These are phyloP conservation scores for Colletes gigas DNA, from an alignment of 1,140 invertebrate genomes.

Conservation along the genomic window DNA sequence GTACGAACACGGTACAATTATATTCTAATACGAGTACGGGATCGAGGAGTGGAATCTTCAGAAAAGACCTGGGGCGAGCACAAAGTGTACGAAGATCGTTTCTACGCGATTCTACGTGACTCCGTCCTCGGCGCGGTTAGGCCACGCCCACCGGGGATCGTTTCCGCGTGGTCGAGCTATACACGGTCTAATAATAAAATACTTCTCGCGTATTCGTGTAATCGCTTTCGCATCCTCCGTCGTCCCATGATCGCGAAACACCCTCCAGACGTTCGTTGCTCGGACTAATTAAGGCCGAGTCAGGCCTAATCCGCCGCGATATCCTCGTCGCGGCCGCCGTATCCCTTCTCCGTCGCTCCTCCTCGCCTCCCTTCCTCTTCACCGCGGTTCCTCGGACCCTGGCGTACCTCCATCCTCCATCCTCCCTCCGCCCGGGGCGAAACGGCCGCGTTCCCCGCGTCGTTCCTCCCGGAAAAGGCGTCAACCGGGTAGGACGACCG, in stretches of 20 bases:
- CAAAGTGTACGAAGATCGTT: too few relatives aligned
- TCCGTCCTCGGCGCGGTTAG: background rate
- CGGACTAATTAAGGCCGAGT: conserved; percentile 8
- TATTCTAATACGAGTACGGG: too few relatives aligned
- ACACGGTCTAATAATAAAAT: conserved; percentile 59
- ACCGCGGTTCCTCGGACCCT: too few relatives aligned
- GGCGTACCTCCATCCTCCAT: too few relatives aligned
- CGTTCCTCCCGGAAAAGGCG: background rate
- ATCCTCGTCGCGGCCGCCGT: background rate
- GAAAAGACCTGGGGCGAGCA: too few relatives aligned
- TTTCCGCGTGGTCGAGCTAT: too few relatives aligned
- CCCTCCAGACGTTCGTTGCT: conserved; percentile 2
- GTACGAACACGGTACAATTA: too few relatives aligned
- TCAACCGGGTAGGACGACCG: conserved; percentile 27
- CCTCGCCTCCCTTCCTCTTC: background rate
- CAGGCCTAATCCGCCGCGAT: background rate
- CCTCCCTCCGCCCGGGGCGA: background rate
- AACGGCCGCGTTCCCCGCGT: background rate
- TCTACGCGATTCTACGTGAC: too few relatives aligned
- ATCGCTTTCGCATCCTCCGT: background rate
- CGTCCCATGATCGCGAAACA: background rate
- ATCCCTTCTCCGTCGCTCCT: background rate
- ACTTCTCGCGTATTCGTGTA: conserved; percentile 36
- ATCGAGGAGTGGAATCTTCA: too few relatives aligned
- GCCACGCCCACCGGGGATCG: background rate